phyloP scores from a whole-genome alignment of 2,797 vertebrate genomes.

The Cyclopterus lumpus region DNA sequence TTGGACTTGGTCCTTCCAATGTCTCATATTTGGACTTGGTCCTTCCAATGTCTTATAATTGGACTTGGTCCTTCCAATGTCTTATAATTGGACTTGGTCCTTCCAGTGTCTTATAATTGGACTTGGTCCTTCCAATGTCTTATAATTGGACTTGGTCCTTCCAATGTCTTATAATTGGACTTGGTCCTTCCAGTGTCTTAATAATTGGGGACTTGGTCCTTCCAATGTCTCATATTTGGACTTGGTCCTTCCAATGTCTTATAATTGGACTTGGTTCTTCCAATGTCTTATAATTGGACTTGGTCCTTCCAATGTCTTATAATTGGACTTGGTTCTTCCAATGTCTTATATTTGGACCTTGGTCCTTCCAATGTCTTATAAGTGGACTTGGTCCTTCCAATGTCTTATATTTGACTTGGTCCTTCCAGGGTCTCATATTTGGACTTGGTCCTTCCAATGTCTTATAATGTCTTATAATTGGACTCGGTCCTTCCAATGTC shows the following conservation, averaged over 20 bases:
- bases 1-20: no score
- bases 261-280: no score
- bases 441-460: conserved; percentile 25
- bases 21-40: conserved; percentile 37
- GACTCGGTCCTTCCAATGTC: conserved; percentile 26
- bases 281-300: conserved; percentile 46
- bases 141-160: conserved; percentile 29
- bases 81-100: conserved; percentile 32
- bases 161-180: conserved; percentile 46
- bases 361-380: conserved; percentile 43
- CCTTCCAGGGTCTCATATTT: conserved; percentile 44
- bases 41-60: conserved; percentile 25
- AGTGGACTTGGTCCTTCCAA: conserved; percentile 29
- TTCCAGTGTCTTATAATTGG: conserved; percentile 30
- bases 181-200: conserved; percentile 28
- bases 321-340: no score
- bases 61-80: no score
- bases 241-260: conserved; percentile 27
- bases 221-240: conserved; percentile 48
- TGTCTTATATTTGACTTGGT: no score
- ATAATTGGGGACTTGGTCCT: no score
- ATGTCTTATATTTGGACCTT: conserved; percentile 40
- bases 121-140: no score
- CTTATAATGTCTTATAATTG: conserved; percentile 50
- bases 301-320: conserved; percentile 29